Base-by-base conservation (phyloP, 1,140 invertebrate species). In the Drosophila funebris region DNA sequence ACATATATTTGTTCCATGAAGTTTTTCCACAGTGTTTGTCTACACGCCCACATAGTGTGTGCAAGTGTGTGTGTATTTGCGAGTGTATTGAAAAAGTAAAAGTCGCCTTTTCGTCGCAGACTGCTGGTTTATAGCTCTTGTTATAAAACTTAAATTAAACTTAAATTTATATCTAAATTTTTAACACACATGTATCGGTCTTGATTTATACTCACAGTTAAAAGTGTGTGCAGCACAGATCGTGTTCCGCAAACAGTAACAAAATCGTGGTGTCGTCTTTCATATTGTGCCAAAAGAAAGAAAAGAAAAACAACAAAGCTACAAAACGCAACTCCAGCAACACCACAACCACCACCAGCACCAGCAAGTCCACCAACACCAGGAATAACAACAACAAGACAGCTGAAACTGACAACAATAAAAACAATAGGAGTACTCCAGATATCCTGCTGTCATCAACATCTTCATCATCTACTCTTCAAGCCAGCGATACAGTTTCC, bases 1-100 rank as follows among this genome's bases (percentile, higher is more conserved):
- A 71, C 46, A 64, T 71, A 36, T 31, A 56, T 70, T 56, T 62
- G 60, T 60, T 76, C 63, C 58, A 67, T 71, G 68, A 84, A 84
- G 76, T 84, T 84, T 71, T 84, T 84, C 73, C 81, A 73, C 76
- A 76, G 68, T 85, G 81, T 80, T 80, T 84, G 81, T 84, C 81
- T 84, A 84, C 81, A 84, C 81, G 81, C 81, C 81, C 81, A 84
- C 81, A 79, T 85, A 79, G 78, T 64, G 52, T 56, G 46, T 63
- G 52, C 27, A n/a, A 39, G 27, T 27, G 46, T 58, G 52, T 53
- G 61, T 52, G 63, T 52, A 33, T 27, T 46, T 67, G 62, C 36
- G 53, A 79, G 72, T 83, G 79, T 84, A 78, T 83, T 82, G 61
- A 70, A 76, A 83, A 84, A 84, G 73, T 80, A 84, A 84, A 84